Evolutionary conservation across 2,797 vertebrate genomes (phyloP).

Genomic region (Halcyon badia): DNA sequence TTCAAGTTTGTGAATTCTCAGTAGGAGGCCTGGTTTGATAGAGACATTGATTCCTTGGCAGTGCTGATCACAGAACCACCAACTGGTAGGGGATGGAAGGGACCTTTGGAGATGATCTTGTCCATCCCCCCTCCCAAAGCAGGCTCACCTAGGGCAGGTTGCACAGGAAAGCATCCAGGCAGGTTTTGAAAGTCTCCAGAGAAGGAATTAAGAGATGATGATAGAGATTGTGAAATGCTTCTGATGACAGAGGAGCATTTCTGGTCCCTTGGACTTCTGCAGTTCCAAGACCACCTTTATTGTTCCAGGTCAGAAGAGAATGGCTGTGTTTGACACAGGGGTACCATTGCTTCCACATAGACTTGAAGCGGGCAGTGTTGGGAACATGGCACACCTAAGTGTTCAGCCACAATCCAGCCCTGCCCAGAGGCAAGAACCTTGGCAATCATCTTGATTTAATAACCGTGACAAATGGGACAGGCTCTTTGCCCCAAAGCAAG

Average conservation of each 20-base stretch:
- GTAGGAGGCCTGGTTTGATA: background rate
- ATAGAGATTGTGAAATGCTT: no score
- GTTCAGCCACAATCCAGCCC: background rate
- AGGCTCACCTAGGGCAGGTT: no score
- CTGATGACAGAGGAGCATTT: background rate
- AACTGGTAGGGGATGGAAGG: no score
- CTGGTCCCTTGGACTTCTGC: background rate
- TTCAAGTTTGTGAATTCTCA: background rate
- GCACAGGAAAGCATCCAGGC: no score
- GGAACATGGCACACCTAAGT: background rate
- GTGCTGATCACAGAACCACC: background rate
- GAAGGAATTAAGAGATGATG: no score
- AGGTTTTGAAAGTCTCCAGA: no score
- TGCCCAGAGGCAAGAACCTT: background rate
- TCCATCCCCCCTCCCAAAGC: no score
- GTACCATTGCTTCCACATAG: rapidly evolving
- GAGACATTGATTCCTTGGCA: background rate
- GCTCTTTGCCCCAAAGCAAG: background rate
- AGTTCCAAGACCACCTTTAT: background rate
- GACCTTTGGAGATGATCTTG: no score
- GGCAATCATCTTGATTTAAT: background rate
- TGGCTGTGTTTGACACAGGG: background rate
- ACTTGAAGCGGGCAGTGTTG: background rate
- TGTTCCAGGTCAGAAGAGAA: background rate
- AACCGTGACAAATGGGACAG: background rate